Percentiles rank a stretch among this genome's conserved stretches.
These are phyloP conservation scores for Galago senegalensis DNA, from an alignment of 2,797 vertebrate genomes.

Conservation along the genomic window DNA sequence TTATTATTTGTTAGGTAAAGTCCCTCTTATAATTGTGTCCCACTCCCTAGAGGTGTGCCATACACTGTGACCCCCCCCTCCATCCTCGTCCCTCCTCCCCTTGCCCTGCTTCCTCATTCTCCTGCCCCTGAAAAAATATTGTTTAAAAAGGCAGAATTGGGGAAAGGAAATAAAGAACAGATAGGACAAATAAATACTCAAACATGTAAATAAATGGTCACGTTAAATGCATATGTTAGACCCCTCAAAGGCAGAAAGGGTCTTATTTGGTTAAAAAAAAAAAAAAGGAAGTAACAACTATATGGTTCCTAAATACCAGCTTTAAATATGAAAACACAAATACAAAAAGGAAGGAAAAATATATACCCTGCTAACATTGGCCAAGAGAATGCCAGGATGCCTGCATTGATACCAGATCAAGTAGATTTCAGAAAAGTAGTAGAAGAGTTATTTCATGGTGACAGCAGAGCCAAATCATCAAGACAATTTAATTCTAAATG, in stretches of 20 bases:
- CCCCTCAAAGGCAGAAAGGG: not conserved
- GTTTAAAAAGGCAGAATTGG: not conserved
- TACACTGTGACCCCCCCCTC: no score
- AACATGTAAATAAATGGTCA: not conserved
- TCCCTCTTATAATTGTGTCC: no score
- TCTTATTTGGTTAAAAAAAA: not conserved
- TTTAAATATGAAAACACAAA: not conserved
- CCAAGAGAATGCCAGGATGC: not conserved
- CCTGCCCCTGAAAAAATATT: no score
- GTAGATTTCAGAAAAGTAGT: not conserved
- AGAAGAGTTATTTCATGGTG: not conserved
- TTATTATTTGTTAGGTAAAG: no score
- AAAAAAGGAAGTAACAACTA: not conserved
- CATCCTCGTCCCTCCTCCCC: no score
- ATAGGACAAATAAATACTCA: not conserved
- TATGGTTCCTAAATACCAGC: not conserved
- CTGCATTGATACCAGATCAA: not conserved
- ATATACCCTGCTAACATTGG: not conserved
- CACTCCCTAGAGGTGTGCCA: no score
- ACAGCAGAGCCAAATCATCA: no score
- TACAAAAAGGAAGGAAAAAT: not conserved
- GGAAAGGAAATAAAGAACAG: not conserved
- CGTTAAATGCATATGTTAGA: not conserved
- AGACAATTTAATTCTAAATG: no score
- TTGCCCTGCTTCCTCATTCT: no score